These are phyloP conservation scores for Tetrapedia diversipes DNA, from an alignment of 2,888 invertebrate genomes.

Conservation along the genomic window DNA sequence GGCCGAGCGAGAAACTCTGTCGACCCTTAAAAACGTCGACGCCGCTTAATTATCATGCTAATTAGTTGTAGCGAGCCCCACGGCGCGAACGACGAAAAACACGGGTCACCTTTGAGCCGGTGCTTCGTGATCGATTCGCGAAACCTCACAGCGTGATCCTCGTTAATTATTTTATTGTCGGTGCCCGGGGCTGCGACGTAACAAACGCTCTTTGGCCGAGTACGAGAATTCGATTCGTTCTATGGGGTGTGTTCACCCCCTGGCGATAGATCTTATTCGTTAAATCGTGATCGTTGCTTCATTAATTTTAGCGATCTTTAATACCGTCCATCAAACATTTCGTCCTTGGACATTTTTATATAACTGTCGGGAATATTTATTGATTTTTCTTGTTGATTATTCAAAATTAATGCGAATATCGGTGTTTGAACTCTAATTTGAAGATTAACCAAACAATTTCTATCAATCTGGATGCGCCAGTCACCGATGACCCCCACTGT, in stretches of 20 bases:
- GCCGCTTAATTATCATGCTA: conserved; percentile 73
- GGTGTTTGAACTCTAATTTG: too few relatives aligned
- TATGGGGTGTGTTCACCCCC: conserved; percentile 12
- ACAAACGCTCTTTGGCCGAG: conserved; percentile 36
- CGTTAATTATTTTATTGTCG: conserved; percentile 66
- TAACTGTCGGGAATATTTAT: too few relatives aligned
- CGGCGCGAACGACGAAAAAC: conserved; percentile 56
- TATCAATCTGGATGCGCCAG: too few relatives aligned
- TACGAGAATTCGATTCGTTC: conserved; percentile 21
- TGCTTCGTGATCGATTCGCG: conserved; percentile 64
- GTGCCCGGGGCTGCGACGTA: conserved; percentile 34
- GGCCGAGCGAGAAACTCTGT: conserved; percentile 41
- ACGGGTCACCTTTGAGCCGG: conserved; percentile 43
- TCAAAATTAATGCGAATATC: too few relatives aligned
- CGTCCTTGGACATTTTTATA: too few relatives aligned
- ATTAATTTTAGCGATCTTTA: too few relatives aligned
- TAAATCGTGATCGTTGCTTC: background rate
- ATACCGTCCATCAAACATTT: too few relatives aligned
- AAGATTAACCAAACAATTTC: too few relatives aligned
- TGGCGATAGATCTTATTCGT: conserved; percentile 9
- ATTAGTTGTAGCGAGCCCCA: conserved; percentile 64
- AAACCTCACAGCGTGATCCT: conserved; percentile 60
- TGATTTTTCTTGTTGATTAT: too few relatives aligned
- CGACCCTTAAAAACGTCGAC: conserved; percentile 58
- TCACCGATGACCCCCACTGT: too few relatives aligned